These are phyloP conservation scores for Pentamera pediparva DNA, from an alignment of 53 echinoderm and acorn worm species.

Conservation along the genomic window DNA sequence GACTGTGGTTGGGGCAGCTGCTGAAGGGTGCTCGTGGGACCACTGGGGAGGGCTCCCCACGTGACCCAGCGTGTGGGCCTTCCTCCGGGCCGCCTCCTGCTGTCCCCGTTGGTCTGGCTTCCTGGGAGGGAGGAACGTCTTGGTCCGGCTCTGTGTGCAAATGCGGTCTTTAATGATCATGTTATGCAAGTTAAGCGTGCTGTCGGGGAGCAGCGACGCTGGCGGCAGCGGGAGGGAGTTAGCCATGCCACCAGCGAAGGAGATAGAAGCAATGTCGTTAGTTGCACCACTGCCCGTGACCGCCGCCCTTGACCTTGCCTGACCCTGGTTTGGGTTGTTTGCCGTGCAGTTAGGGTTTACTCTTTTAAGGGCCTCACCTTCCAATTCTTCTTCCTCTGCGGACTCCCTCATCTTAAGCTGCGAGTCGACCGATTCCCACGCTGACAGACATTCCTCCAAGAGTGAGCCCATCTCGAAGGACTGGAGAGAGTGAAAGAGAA, in stretches of 20 bases:
- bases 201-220: constrained; percentile 17
- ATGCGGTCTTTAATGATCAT: constrained; percentile 87
- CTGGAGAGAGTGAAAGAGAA: constrained; percentile 42
- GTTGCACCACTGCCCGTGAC: neutral
- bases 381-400: constrained; percentile 40
- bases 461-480: constrained; percentile 94
- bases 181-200: constrained; percentile 42
- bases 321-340: constrained; percentile 39
- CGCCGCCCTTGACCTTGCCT: constrained; percentile 26
- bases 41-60: no score
- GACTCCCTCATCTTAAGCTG: constrained; percentile 43
- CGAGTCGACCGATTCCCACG: constrained; percentile 73
- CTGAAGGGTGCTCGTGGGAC: no score
- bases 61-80: neutral
- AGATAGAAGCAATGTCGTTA: constrained; percentile 24
- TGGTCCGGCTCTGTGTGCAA: constrained; percentile 73
- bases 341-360: constrained; percentile 21
- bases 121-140: constrained; percentile 45
- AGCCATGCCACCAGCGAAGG: neutral
- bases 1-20: no score
- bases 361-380: constrained; percentile 29
- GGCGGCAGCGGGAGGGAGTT: neutral
- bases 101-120: constrained; percentile 1
- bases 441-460: constrained; percentile 87
- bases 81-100: neutral